Evolutionary conservation across 2,113 vertebrate species (phyloP).

Genomic region (Thomomys bottae): DNA sequence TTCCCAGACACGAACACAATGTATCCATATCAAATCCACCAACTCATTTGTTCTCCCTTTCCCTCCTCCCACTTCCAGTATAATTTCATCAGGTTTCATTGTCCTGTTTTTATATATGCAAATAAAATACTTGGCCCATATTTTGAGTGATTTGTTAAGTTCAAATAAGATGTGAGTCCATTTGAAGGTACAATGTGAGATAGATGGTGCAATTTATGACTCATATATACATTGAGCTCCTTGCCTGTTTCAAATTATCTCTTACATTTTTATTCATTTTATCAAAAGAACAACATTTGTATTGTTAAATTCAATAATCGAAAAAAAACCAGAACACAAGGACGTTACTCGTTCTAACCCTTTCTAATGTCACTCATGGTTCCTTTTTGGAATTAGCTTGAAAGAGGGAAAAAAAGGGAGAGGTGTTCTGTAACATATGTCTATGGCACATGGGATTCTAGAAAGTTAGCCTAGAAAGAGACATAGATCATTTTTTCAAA

Average conservation of each 20-base stretch:
- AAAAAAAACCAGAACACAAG: not conserved
- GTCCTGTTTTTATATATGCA: too few species aligned
- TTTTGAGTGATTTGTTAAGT: not conserved
- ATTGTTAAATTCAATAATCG: not conserved
- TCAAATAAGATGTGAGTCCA: not conserved
- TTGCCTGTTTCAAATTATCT: not conserved
- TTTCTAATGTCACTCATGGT: too few species aligned
- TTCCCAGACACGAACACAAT: too few species aligned
- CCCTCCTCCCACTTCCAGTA: too few species aligned
- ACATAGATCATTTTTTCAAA: not conserved
- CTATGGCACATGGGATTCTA: not conserved
- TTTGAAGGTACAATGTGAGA: not conserved
- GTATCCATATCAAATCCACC: too few species aligned
- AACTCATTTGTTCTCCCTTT: too few species aligned
- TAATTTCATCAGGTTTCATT: too few species aligned
- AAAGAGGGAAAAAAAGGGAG: not conserved
- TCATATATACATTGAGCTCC: not conserved
- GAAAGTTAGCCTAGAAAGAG: not conserved
- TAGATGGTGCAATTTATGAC: not conserved
- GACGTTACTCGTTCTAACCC: too few species aligned
- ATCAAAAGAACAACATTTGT: conserved; percentile 33
- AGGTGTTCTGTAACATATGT: not conserved
- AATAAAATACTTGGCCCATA: too few species aligned
- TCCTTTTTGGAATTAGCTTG: not conserved
- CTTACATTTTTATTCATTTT: not conserved